These are phyloP conservation scores for Nanorana parkeri DNA, from an alignment of 2,113 vertebrate genomes.

Conservation along the genomic window DNA sequence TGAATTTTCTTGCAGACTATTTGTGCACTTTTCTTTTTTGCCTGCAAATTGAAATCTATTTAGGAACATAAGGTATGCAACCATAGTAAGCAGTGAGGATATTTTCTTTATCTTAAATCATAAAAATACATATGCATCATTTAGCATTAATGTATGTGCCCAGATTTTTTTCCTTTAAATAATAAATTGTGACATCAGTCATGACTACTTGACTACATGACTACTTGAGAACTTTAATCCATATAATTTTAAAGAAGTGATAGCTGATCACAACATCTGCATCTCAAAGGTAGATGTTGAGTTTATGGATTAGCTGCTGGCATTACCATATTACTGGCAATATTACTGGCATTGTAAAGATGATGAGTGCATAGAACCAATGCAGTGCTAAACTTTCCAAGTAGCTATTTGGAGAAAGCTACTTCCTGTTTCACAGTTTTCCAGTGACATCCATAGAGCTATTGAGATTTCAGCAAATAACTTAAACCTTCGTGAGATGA, in stretches of 20 bases:
- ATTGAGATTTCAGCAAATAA: neutral
- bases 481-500: neutral
- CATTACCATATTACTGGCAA: neutral
- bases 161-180: no score
- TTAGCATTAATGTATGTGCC: neutral
- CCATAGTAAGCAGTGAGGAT: neutral
- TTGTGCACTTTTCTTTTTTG: neutral
- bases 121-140: neutral
- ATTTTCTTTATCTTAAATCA: neutral
- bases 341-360: no score
- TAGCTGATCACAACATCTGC: no score
- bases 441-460: neutral
- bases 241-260: no score
- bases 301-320: neutral
- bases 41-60: neutral
- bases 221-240: no score
- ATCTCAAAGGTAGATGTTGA: neutral
- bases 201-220: no score
- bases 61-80: neutral
- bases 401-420: neutral
- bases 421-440: neutral
- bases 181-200: no score
- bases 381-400: neutral
- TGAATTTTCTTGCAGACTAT: neutral
- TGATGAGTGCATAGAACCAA: neutral